Evolutionary conservation across 2,888 invertebrate genomes (phyloP), one percentile per base, ranked within the genome.

Genomic region (Holacanthella duospinosa): DNA sequence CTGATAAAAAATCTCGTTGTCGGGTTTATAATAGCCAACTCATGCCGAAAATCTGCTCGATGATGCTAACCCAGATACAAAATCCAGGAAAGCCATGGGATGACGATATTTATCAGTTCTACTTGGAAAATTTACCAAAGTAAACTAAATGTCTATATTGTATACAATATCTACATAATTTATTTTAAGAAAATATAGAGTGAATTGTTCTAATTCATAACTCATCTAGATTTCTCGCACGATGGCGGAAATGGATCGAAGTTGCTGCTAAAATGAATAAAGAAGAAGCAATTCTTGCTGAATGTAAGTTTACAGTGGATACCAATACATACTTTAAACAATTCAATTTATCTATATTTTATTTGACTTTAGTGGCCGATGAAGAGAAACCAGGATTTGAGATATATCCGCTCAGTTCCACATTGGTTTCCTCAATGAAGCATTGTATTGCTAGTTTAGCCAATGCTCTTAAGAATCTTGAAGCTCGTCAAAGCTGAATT

Each of bases 81-180:
- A n/a, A 2, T 16, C 60, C 60, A 2, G 2, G 43, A 6, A 28
- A 44, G n/a, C 53, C 60, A 21, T 60, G 60, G 60, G 29, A 48
- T 6, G 28, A 48, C 12, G 60, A 60, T 27, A 53, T 60, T 27
- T 48, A 27, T 24, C 26, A 25, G n/a, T 60, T 60, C 27, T 60
- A 60, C 48, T n/a, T n/a, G n/a, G 59, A 36, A 16, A 59, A 59
- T 43, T 24, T 59, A 4, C 59, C 59, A 59, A 36, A 43, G 59
- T 59, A 43, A 36, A 12, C 24, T n/a, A n/a, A n/a, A n/a, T n/a
- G n/a, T n/a, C n/a, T n/a, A n/a, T n/a, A n/a, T 28, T 2, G 21
- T 55, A 54, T 24, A 55, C 3, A 57, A n/a, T n/a, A n/a, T n/a
- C n/a, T n/a, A n/a, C n/a, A n/a, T n/a, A n/a, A n/a, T n/a, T n/a